Conservation (phyloP, 2,888 invertebrate species). For the Nebria salina region DNA sequence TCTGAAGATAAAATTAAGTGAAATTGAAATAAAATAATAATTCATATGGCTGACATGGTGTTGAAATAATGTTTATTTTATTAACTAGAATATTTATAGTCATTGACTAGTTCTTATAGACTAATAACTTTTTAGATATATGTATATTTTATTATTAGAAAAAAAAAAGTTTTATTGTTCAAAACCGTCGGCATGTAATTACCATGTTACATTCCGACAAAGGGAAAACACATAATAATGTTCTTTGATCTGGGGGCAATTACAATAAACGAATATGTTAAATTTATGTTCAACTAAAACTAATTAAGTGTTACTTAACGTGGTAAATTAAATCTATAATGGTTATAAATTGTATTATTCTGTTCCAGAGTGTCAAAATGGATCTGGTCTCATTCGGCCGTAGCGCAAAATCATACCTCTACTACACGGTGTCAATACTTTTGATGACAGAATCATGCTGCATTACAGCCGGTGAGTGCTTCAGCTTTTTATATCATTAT, state of each 20-base stretch:
- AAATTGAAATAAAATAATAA: too few species aligned
- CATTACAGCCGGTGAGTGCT: slow-evolving; percentile 9
- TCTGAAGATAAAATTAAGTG: too few species aligned
- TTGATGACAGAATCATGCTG: slow-evolving; percentile 12
- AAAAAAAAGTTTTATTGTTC: too few species aligned
- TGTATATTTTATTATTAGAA: too few species aligned
- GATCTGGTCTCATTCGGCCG: slow-evolving; percentile 6
- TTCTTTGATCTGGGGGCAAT: neutral
- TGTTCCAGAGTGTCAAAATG: slow-evolving; percentile 13
- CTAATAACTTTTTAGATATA: too few species aligned
- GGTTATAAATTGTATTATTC: neutral
- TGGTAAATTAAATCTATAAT: neutral
- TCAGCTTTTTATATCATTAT: neutral
- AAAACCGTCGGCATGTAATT: too few species aligned
- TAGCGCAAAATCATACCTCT: slow-evolving; percentile 11
- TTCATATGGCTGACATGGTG: too few species aligned
- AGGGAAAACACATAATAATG: neutral
- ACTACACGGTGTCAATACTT: neutral
- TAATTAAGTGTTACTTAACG: neutral
- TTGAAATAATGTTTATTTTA: too few species aligned
- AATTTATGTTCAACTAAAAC: neutral
- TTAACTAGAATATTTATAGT: too few species aligned
- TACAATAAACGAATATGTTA: neutral
- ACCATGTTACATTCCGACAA: neutral
- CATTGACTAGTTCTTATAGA: too few species aligned